Evolutionary conservation across 1,140 invertebrate species (phyloP), one percentile per base, ranked within the genome.

Genomic region (Lasaia peninsularis): DNA sequence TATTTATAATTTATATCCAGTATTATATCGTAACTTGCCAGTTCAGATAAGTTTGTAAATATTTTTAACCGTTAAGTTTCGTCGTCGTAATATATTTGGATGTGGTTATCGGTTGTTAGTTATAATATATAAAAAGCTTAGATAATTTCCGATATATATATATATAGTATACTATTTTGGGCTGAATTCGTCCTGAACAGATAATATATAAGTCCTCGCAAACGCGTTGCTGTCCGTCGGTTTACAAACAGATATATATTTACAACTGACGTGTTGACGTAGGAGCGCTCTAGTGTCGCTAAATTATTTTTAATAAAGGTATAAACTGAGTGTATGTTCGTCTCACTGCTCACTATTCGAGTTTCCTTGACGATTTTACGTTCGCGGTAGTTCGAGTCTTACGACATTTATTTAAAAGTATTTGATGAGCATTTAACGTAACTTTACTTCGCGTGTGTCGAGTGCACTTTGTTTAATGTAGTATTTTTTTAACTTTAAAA

Each of bases 11-110:
- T 80, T 85, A 75, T 81, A 81, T 81, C 78, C 82, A 87, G 82
- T 86, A 86, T 87, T 86, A 86, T 63, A 71, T 69, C 72, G 75
- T 73, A 71, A 81, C 82, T 87, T 87, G 84, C 84, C 84, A 86
- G 79, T 80, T 80, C 64, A 63, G 59, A 70, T 76, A 75, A 71
- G 72, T 69, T 67, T 78, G 73, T 79, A 73, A 65, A 77, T 75
- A 72, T 70, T 50, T 72, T 63, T 56, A 53, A 16, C 1, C 35
- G 20, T 6, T 69, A 69, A 60, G 48, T 59, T 53, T 51, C 37
- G 34, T 48, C 40, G 24, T 65, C 52, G 57, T 56, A 60, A 62
- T 63, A 52, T 31, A 44, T 44, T 44, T 44, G 28, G 24, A 55
- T 31, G 20, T 34, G 12, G 53, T 37, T 55, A 44, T n/a, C n/a